Base-by-base conservation (phyloP, 2,797 vertebrate genomes). In the Pseudomugil tenellus region DNA sequence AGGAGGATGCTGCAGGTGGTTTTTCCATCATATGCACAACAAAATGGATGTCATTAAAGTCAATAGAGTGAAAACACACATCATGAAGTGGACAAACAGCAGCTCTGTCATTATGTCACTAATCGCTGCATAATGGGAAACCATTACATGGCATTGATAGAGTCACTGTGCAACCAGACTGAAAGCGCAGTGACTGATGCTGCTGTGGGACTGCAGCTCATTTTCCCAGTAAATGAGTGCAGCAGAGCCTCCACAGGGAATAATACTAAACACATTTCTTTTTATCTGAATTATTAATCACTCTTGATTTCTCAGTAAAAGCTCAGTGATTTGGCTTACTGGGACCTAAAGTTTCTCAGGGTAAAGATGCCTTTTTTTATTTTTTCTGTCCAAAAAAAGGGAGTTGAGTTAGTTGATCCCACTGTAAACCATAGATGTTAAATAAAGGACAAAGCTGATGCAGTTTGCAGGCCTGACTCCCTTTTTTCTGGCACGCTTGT, bases 1-100 rank as follows among this genome's bases (percentile, higher is more conserved):
- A 34, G 39, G 48, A 64, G 67, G 72, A 64, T 70, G n/a, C 52
- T 16, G 64, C 41, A 32, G 35, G 39, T 54, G 3, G 21, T 29
- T 63, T 62, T 6, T 12, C n/a, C 56, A 32, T 57, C 35, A 53
- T 68, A 43, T 29, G 39, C 14, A 43, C 6, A 52, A 21, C 48
- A 19, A 35, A n/a, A 3, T 19, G 35, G 12, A 13, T 34, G 12
- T 13, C 37, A 6, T 51, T 6, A 19, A 11, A 29, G 29, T 76
- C 57, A 51, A 70, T 70, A 49, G 29, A 21, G n/a, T 52, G 61
- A 6, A 17, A 43, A 43, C 11, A 46, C 43, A 10, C 43, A 21
- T 46, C 8, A 46, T 41, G 43, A 46, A n/a, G 6, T 2, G 8
- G 19, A 43, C 19, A 43, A 43, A n/a, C 41, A 43, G 17, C 17